Evolutionary conservation across 2,888 invertebrate species (phyloP), one percentile per base, ranked within the genome.

Genomic region (Cistogaster globosa): DNA sequence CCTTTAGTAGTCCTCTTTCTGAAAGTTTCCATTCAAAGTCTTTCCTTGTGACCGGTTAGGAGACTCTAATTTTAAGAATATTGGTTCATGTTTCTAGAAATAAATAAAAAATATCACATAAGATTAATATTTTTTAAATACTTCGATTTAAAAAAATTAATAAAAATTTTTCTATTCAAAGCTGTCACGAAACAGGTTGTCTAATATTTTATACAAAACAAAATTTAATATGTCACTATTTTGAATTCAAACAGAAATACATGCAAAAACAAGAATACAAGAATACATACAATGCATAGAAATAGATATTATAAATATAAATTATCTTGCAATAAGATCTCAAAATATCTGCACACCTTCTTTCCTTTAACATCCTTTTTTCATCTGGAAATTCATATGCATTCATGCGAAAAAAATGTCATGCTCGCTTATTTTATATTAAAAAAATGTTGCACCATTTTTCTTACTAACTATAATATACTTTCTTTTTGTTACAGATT

Each of bases 401-500:
- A 12, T 22, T 26, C 26, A 26, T 60, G 22, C 26, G 32, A 26
- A 68, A 67, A n/a, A 58, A 60, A 72, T 60, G 14, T 68, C 22
- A 68, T 51, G 16, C 67, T 58, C 48, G 2, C 16, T 42, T 48
- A 68, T 68, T 67, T 69, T 60, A 65, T 48, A 71, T 69, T 55
- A 58, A 68, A 67, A 26, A 58, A 53, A 18, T 55, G 12, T 69
- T 38, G 58, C 60, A 51, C 55, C 38, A 4, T 45, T 72, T 38
- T 42, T 48, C 36, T 20, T 53, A n/a, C 12, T 57, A 42, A 69
- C 26, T 42, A 51, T 32, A 48, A 11, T 69, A 14, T 69, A 38
- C 48, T 36, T 68, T 63, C 9, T 22, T 45, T 18, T 45, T 94
- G n/a, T 77, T 94, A 38, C 95, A 98, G 98, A 96, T 96, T 91